Evolutionary conservation across 2,888 invertebrate species (phyloP), one percentile per base, ranked within the genome.

Genomic region (Neria commutata): DNA sequence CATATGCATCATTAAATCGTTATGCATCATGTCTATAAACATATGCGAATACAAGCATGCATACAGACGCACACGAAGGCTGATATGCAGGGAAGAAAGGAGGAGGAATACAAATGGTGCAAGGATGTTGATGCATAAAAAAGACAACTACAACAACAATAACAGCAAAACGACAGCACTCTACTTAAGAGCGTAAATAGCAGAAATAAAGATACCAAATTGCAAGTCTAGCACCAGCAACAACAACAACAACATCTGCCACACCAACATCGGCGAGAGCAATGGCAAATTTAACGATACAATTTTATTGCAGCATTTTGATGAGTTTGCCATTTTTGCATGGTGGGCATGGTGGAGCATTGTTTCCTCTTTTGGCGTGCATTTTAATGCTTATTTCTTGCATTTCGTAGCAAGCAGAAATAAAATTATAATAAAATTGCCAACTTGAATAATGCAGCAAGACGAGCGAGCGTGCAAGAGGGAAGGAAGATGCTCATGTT

Each of bases 1-100:
- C 75, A 72, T 74, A 75, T 71, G 74, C 75, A 71, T 75, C 74
- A 74, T 74, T 74, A 72, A 74, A 71, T 67, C 72, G 75, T 71
- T 75, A 73, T 73, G 75, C 74, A 67, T 71, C 71, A 71, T 71
- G 73, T 70, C 73, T 4, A 19, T 42, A 42, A 3, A 42, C 42
- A 42, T 42, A 8, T 42, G 42, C n/a, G n/a, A n/a, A n/a, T n/a
- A n/a, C n/a, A n/a, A n/a, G n/a, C n/a, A n/a, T n/a, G n/a, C n/a
- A n/a, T n/a, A n/a, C n/a, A n/a, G 5, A 37, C 37, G 37, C n/a
- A n/a, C n/a, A n/a, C n/a, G n/a, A n/a, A n/a, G n/a, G n/a, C n/a
- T n/a, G n/a, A n/a, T n/a, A n/a, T n/a, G n/a, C n/a, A n/a, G n/a
- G n/a, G n/a, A n/a, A n/a, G n/a, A n/a, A n/a, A n/a, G n/a, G n/a